Base-by-base conservation (phyloP, 2,888 invertebrate species). In the Exocentrus adspersus region DNA sequence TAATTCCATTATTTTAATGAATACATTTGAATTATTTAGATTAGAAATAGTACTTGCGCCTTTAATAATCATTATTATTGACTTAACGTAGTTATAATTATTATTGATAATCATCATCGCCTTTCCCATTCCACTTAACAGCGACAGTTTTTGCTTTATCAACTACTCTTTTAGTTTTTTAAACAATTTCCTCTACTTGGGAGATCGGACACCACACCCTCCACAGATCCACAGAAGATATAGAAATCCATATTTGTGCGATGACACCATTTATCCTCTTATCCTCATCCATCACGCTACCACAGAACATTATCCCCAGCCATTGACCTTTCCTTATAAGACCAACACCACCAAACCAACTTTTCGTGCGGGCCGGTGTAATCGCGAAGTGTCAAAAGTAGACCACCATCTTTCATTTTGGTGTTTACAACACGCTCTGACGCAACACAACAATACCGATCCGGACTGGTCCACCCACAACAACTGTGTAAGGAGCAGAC, bases 391-490 rank as follows among this genome's bases (percentile, higher is more conserved):
- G 32, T 20, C 32, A 37, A 51, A 51, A 51, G 32, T 37, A 51
- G 19, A 51, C 19, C 32, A n/a, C 20, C 14, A 24, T 28, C 28
- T 30, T 51, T 51, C n/a, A n/a, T n/a, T 30, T 32, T 30, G 19
- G 24, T 19, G n/a, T 32, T 50, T 32, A 17, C 17, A 50, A 16
- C n/a, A n/a, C 10, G 28, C 20, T 6, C n/a, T 51, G 51, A 51
- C 28, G 37, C 30, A 51, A 51, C 17, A 30, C 14, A 17, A 30
- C 32, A 32, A 51, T 19, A 32, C n/a, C n/a, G n/a, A n/a, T n/a
- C n/a, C n/a, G n/a, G n/a, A 17, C 32, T 12, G 12, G 51, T 51
- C 51, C 51, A 32, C 51, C 51, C 37, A 51, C 51, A n/a, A 19
- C 1, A 51, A n/a, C n/a, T n/a, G 12, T n/a, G 10, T 51, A 17